Percentiles rank a stretch among this genome's conserved stretches.
phyloP scores from a whole-genome alignment of 2,797 vertebrate genomes.

The Hoplostethus mediterraneus region DNA sequence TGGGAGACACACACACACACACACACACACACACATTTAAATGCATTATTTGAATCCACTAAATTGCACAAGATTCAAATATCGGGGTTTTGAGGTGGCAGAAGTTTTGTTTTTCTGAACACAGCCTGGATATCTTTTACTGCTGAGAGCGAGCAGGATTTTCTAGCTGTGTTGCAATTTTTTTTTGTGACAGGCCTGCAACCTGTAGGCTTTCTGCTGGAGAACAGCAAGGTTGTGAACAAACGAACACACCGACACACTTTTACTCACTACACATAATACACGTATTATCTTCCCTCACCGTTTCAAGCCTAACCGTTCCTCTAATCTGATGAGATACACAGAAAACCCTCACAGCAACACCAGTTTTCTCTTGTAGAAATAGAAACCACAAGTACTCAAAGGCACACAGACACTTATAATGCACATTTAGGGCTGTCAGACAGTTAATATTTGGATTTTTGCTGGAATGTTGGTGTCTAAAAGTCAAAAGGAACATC shows the following conservation, averaged over 20 bases:
- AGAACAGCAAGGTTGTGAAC: too few relatives aligned
- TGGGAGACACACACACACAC: slow-evolving; percentile 46
- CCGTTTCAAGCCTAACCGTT: too few relatives aligned
- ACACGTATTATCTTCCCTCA: too few relatives aligned
- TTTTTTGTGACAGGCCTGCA: too few relatives aligned
- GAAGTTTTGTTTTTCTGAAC: background rate
- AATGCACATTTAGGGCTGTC: slow-evolving; percentile 36
- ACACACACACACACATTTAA: background rate
- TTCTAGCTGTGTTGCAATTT: too few relatives aligned
- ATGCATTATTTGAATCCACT: too few relatives aligned
- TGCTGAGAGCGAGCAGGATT: too few relatives aligned
- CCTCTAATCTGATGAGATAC: too few relatives aligned
- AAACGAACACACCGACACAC: background rate
- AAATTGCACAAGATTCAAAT: background rate
- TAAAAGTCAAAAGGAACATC: slow-evolving; percentile 60
- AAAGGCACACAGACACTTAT: slow-evolving; percentile 26
- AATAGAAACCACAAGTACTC: slow-evolving; percentile 8
- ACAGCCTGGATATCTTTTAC: too few relatives aligned
- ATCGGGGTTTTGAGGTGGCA: too few relatives aligned
- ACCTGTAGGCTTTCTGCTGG: too few relatives aligned
- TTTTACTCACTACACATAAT: background rate
- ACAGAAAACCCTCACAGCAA: too few relatives aligned
- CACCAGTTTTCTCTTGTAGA: background rate
- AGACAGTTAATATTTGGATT: slow-evolving; percentile 59
- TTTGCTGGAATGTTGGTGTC: slow-evolving; percentile 36